These are phyloP conservation scores for Coenonympha glycerion DNA, from an alignment of 2,888 invertebrate species.

Conservation along the genomic window DNA sequence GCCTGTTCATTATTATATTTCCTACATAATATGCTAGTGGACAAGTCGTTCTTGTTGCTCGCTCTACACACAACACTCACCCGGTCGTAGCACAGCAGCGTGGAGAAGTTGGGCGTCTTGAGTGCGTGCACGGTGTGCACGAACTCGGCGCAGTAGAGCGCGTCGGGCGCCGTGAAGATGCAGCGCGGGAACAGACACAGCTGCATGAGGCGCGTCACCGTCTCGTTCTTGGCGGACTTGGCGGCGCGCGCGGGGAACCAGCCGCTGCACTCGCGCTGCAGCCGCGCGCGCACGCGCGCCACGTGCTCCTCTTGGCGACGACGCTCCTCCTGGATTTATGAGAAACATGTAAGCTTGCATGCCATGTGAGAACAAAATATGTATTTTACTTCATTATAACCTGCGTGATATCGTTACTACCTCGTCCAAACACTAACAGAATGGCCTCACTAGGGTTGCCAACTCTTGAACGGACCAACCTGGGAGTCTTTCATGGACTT, in stretches of 20 bases:
- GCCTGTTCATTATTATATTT: no score
- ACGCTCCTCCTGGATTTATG: slow-evolving; percentile 88
- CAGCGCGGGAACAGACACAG: slow-evolving; percentile 97
- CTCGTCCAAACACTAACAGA: no score
- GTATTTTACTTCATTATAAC: no score
- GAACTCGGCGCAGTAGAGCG: slow-evolving; percentile 97
- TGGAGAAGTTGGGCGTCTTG: slow-evolving; percentile 97
- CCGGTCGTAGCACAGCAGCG: slow-evolving; percentile 96
- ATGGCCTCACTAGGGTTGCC: no score
- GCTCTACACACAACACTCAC: slow-evolving; percentile 77
- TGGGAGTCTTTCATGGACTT: no score
- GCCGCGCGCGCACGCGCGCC: slow-evolving; percentile 84
- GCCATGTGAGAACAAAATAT: no score
- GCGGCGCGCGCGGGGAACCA: slow-evolving; percentile 91
- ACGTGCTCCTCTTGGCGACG: slow-evolving; percentile 96
- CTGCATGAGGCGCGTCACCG: slow-evolving; percentile 96
- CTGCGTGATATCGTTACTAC: no score
- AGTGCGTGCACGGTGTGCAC: slow-evolving; percentile 95
- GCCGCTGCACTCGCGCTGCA: slow-evolving; percentile 85
- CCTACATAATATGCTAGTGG: no score
- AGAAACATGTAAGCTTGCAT: no score
- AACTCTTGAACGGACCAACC: no score
- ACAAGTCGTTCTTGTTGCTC: no score
- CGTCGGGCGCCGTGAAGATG: slow-evolving; percentile 96
- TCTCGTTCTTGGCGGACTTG: slow-evolving; percentile 95